Percentiles rank a stretch among this genome's conserved stretches.
phyloP scores from a whole-genome alignment of 2,113 vertebrate species.

The Syngnathoides biaculeatus region DNA sequence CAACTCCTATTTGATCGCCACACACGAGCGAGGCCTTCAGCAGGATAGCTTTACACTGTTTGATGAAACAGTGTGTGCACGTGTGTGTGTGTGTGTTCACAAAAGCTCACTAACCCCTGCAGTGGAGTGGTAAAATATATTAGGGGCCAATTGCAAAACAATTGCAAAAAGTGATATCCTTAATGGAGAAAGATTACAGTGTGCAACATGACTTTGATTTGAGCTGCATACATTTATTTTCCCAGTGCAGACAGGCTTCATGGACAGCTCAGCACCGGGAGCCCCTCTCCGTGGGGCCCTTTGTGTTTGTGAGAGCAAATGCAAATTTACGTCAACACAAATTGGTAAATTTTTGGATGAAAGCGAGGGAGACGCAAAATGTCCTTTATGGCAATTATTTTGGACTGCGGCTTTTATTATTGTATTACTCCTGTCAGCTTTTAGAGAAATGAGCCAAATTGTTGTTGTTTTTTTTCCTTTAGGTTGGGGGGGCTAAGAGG shows the following conservation, averaged over 20 bases:
- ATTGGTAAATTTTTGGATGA: conserved; percentile 31
- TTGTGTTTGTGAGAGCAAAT: conserved; percentile 31
- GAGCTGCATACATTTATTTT: conserved; percentile 62
- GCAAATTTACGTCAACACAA: conserved; percentile 44
- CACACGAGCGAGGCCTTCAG: conserved; percentile 63
- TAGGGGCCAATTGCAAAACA: conserved; percentile 64
- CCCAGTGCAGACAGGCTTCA: conserved; percentile 29
- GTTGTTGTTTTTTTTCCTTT: neutral
- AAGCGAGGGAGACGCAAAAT: conserved; percentile 26
- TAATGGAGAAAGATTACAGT: conserved; percentile 78
- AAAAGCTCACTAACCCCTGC: conserved; percentile 44
- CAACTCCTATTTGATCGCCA: conserved; percentile 61
- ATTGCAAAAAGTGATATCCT: conserved; percentile 69
- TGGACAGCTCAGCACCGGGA: conserved; percentile 36
- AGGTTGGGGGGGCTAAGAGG: neutral
- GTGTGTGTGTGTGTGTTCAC: conserved; percentile 36
- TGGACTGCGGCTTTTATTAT: conserved; percentile 27
- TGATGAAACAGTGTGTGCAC: conserved; percentile 49
- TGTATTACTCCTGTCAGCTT: conserved; percentile 23
- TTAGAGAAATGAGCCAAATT: conserved; percentile 4
- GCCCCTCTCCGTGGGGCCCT: conserved; percentile 18
- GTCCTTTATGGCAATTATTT: conserved; percentile 23
- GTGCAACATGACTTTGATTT: conserved; percentile 73
- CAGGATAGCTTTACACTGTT: conserved; percentile 55
- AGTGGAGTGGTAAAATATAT: conserved; percentile 63